Percentiles rank a stretch among this genome's conserved stretches.
phyloP scores from a whole-genome alignment of 1,140 invertebrate species.

The Amyelois transitella region DNA sequence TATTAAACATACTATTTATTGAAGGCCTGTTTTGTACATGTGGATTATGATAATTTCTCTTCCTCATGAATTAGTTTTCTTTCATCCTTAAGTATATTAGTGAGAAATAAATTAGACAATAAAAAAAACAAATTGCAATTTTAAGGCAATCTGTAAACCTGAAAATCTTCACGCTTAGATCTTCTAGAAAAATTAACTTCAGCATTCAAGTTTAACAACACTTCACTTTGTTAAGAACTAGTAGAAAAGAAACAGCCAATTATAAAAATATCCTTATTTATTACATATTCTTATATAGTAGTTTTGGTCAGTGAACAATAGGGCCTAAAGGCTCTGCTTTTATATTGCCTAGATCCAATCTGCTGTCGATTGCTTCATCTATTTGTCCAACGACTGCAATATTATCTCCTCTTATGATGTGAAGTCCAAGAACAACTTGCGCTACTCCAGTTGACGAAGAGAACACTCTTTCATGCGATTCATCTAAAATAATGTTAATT shows the following conservation, averaged over 20 bases:
- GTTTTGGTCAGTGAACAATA: conserved; percentile 84
- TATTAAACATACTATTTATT: too few relatives aligned
- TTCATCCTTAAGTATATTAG: too few relatives aligned
- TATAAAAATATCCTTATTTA: conserved; percentile 18
- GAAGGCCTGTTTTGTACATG: too few relatives aligned
- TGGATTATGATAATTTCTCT: too few relatives aligned
- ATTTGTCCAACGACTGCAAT: conserved; percentile 95
- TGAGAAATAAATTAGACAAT: too few relatives aligned
- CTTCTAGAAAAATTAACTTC: too few relatives aligned
- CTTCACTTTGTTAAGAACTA: neutral
- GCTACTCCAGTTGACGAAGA: conserved; percentile 93
- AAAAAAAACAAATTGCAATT: too few relatives aligned
- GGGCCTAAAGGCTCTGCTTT: conserved; percentile 92
- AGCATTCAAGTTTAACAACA: neutral
- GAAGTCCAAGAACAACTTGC: conserved; percentile 96
- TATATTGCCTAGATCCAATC: conserved; percentile 88
- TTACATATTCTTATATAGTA: conserved; percentile 2
- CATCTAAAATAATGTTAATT: conserved; percentile 97
- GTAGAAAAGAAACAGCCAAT: conserved; percentile 5
- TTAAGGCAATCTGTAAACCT: too few relatives aligned
- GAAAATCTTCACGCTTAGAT: too few relatives aligned
- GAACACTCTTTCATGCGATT: conserved; percentile 98
- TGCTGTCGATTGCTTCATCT: conserved; percentile 91
- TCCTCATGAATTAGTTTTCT: too few relatives aligned
- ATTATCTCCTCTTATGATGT: conserved; percentile 98